These are phyloP conservation scores for Trachelus stipa DNA, from an alignment of 2,888 invertebrate species.

Conservation along the genomic window DNA sequence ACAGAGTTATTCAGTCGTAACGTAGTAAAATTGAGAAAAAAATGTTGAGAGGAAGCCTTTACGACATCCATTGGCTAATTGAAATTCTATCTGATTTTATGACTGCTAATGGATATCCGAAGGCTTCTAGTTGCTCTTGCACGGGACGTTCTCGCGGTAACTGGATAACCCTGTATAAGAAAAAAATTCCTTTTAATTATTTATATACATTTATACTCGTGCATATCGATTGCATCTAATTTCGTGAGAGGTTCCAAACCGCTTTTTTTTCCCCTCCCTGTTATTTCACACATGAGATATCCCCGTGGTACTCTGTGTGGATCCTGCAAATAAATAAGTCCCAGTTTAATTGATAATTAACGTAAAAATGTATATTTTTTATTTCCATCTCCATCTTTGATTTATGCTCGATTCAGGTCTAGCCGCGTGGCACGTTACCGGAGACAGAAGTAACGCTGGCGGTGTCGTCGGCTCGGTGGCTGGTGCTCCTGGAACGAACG, in stretches of 20 bases:
- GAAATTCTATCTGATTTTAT: background rate
- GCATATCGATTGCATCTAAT: background rate
- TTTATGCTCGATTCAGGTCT: slow-evolving; percentile 72
- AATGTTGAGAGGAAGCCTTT: background rate
- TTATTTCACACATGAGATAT: background rate
- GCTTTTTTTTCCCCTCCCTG: background rate
- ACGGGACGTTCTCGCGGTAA: background rate
- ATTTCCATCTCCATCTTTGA: background rate
- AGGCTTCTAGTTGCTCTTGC: background rate
- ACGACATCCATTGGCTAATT: background rate
- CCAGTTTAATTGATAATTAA: background rate
- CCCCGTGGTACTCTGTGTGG: no score
- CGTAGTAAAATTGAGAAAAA: background rate
- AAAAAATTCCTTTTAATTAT: background rate
- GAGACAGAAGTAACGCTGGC: slow-evolving; percentile 76
- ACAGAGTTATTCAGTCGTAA: background rate
- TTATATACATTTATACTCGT: background rate
- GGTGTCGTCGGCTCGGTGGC: slow-evolving; percentile 59
- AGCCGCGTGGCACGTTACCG: slow-evolving; percentile 86
- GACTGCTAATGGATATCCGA: background rate
- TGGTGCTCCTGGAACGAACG: slow-evolving; percentile 67
- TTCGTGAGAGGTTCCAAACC: background rate
- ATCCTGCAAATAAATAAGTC: background rate
- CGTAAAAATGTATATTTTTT: background rate
- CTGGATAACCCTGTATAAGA: background rate